Evolutionary conservation across 2,888 invertebrate species (phyloP).

Genomic region (Scrobipalpa costella): DNA sequence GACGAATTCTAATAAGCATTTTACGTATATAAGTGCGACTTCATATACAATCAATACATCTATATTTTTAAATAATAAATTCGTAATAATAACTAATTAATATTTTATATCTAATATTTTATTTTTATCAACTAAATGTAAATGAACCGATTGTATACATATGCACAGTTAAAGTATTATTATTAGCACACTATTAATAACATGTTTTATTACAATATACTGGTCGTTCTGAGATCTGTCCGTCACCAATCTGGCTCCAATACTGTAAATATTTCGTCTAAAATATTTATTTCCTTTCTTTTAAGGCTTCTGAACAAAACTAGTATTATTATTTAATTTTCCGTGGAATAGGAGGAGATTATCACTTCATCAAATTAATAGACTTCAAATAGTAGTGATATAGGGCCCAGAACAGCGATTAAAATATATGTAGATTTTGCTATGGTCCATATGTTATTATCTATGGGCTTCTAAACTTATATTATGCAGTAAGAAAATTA

Average conservation of each 20-base stretch:
- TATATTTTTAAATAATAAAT: slow-evolving; percentile 66
- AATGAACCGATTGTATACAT: slow-evolving; percentile 42
- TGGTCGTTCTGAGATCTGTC: slow-evolving; percentile 78
- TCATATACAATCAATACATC: slow-evolving; percentile 51
- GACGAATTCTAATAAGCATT: slow-evolving; percentile 59
- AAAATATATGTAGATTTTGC: not conserved
- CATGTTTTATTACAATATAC: slow-evolving; percentile 54
- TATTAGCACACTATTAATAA: slow-evolving; percentile 54
- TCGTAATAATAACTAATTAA: slow-evolving; percentile 68
- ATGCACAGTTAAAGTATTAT: slow-evolving; percentile 62
- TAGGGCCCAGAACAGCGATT: not conserved
- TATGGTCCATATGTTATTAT: not conserved
- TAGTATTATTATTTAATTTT: not conserved
- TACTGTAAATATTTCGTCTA: slow-evolving; percentile 53
- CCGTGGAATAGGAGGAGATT: not conserved
- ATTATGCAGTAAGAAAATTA: slow-evolving; percentile 5
- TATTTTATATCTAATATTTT: slow-evolving; percentile 43
- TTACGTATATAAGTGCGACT: slow-evolving; percentile 73
- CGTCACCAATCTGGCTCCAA: slow-evolving; percentile 66
- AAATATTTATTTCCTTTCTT: slow-evolving; percentile 36
- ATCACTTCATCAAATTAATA: not conserved
- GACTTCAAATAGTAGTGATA: not conserved
- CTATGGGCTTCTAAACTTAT: not conserved
- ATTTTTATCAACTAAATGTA: slow-evolving; percentile 49
- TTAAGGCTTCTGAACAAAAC: not conserved